Conservation (phyloP, 2,797 vertebrate genomes). For the Paguma larvata region DNA sequence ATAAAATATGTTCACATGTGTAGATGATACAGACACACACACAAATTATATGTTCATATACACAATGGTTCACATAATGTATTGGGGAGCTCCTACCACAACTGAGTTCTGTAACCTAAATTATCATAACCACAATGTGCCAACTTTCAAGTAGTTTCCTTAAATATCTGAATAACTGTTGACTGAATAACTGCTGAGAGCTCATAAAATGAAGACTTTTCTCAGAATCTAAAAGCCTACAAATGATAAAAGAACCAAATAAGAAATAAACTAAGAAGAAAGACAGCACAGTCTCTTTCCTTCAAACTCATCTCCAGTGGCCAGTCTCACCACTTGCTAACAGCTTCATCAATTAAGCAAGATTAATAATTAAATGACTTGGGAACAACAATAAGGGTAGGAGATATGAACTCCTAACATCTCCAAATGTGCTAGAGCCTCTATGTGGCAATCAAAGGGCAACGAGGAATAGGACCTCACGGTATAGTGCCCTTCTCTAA, state of each 20-base stretch:
- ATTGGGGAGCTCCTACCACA: slow-evolving; percentile 7
- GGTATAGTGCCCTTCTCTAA: not conserved
- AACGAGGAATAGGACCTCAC: not conserved
- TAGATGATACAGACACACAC: slow-evolving; percentile 35
- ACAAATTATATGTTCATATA: slow-evolving; percentile 32
- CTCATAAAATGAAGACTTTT: not conserved
- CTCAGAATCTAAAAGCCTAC: not conserved
- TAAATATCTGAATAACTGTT: not conserved
- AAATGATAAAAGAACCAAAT: not conserved
- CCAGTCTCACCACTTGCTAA: slow-evolving; percentile 21
- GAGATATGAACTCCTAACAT: not conserved
- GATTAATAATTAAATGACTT: slow-evolving; percentile 44
- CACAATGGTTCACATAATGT: slow-evolving; percentile 23
- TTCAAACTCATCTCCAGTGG: slow-evolving; percentile 19
- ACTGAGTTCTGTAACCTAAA: slow-evolving; percentile 33
- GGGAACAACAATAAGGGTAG: not conserved
- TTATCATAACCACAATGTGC: slow-evolving; percentile 3
- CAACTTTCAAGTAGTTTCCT: slow-evolving; percentile 52
- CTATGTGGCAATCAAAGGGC: slow-evolving; percentile 22
- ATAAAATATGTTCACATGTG: slow-evolving; percentile 45
- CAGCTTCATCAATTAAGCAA: slow-evolving; percentile 18
- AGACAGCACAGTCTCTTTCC: not conserved
- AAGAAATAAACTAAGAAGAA: slow-evolving; percentile 41
- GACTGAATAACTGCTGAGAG: not conserved
- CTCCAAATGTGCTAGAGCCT: slow-evolving; percentile 43